Conservation (phyloP, 2,113 vertebrate genomes). For the Elgaria multicarinata region DNA sequence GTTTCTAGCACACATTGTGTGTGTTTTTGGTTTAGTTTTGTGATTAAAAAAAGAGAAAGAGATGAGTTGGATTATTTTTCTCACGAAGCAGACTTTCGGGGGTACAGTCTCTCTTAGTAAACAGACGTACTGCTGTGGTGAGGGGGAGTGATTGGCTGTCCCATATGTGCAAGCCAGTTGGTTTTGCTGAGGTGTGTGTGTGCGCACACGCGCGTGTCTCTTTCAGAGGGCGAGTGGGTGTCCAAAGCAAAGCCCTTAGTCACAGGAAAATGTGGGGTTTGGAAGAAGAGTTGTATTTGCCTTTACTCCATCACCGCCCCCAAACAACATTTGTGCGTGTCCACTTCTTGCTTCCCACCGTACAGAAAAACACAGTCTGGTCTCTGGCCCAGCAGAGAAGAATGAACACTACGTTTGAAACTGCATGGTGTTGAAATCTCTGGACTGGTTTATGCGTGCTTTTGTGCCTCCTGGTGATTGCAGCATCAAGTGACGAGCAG, state of each 20-base stretch:
- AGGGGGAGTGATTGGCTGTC: slow-evolving; percentile 63
- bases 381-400: background rate
- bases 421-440: slow-evolving; percentile 58
- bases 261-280: slow-evolving; percentile 40
- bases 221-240: slow-evolving; percentile 64
- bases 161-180: slow-evolving; percentile 56
- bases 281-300: slow-evolving; percentile 51
- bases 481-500: background rate
- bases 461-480: background rate
- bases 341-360: background rate
- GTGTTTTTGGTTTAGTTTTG: background rate
- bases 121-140: slow-evolving; percentile 54
- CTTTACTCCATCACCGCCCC: slow-evolving; percentile 40
- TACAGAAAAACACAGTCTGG: background rate
- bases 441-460: slow-evolving; percentile 39
- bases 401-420: slow-evolving; percentile 27
- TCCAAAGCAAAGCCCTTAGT: slow-evolving; percentile 63
- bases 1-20: background rate
- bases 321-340: background rate
- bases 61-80: background rate
- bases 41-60: background rate
- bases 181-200: slow-evolving; percentile 40
- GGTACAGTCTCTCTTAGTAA: slow-evolving; percentile 58
- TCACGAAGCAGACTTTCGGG: slow-evolving; percentile 21
- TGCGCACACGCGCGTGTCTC: no score